These are phyloP conservation scores for Anthonomus grandis DNA, from an alignment of 1,140 invertebrate genomes.

Conservation along the genomic window DNA sequence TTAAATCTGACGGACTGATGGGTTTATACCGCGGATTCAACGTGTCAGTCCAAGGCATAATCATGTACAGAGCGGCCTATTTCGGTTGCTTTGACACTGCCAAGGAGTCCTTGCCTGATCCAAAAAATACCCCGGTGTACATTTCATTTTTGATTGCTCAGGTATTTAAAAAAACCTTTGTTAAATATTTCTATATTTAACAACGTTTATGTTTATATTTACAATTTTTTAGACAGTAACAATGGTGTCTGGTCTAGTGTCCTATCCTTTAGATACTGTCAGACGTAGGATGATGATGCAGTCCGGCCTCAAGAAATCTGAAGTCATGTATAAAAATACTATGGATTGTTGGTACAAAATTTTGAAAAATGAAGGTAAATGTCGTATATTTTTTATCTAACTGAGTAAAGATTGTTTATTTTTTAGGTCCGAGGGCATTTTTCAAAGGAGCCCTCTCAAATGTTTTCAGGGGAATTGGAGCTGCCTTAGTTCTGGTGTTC, in stretches of 20 bases:
- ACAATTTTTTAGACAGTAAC: conserved; percentile 43
- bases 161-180: conserved; percentile 48
- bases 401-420: background rate
- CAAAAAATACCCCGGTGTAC: conserved; percentile 74
- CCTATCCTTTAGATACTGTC: conserved; percentile 88
- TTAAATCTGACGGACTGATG: conserved; percentile 74
- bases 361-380: conserved; percentile 58
- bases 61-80: conserved; percentile 84
- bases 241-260: conserved; percentile 57
- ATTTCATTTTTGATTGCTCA: conserved; percentile 80
- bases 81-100: conserved; percentile 92
- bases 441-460: conserved; percentile 82
- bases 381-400: background rate
- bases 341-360: conserved; percentile 72
- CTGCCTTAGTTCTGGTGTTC: conserved; percentile 73
- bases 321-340: conserved; percentile 71
- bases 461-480: conserved; percentile 72
- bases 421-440: conserved; percentile 56
- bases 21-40: conserved; percentile 88
- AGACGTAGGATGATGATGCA: conserved; percentile 90
- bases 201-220: conserved; percentile 4
- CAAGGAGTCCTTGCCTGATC: conserved; percentile 80
- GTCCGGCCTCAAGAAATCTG: conserved; percentile 63
- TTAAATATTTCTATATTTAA: background rate
- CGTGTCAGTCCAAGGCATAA: conserved; percentile 86